These are phyloP conservation scores for Atopsyche davidsoni DNA, from an alignment of 1,140 invertebrate genomes.

Conservation along the genomic window DNA sequence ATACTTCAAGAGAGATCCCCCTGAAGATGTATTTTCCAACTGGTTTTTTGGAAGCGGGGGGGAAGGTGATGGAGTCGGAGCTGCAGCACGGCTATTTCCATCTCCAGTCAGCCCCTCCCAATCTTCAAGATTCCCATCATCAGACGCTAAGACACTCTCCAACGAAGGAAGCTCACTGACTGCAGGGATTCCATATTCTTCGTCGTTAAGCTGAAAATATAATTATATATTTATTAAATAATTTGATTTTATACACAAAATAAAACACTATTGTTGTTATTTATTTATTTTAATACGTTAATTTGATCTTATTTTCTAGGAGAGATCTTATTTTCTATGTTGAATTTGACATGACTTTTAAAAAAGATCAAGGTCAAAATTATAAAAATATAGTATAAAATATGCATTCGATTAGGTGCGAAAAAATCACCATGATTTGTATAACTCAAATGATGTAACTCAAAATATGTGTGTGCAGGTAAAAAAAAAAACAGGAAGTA, in stretches of 20 bases:
- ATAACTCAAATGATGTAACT: no score
- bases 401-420: no score
- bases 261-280: background rate
- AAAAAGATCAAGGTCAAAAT: background rate
- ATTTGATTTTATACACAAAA: background rate
- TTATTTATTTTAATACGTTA: background rate
- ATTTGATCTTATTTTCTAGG: background rate
- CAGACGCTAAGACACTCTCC: conserved; percentile 78
- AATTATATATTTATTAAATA: background rate
- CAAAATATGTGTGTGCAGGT: no score
- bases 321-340: background rate
- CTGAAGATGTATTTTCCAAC: conserved; percentile 37
- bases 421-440: no score
- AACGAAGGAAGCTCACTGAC: conserved; percentile 72
- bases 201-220: conserved; percentile 68
- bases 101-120: conserved; percentile 33
- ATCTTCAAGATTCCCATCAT: conserved; percentile 56
- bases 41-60: conserved; percentile 44
- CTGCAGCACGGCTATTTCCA: background rate
- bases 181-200: conserved; percentile 76
- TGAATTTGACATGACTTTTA: background rate
- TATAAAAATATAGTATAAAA: background rate
- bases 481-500: no score
- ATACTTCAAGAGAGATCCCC: conserved; percentile 71
- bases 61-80: conserved; percentile 32